Conservation (phyloP, 2,797 vertebrate species). For the Onychomys leucogaster region DNA sequence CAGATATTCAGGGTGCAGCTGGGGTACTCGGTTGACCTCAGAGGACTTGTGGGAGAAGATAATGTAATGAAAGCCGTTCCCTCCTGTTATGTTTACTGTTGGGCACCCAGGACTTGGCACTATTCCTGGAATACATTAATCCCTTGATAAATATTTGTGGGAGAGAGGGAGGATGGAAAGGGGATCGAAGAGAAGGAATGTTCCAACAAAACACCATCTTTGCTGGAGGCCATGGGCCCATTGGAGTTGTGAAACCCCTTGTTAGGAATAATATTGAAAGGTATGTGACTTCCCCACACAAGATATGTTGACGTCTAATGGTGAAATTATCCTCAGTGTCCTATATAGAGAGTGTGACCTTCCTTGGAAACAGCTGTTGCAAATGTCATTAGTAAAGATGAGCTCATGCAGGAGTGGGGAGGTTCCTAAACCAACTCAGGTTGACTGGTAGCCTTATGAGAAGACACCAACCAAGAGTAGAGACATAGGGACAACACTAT, state of each 20-base stretch:
- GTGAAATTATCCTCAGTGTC: too few relatives aligned
- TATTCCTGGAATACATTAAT: slow-evolving; percentile 59
- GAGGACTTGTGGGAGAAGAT: background rate
- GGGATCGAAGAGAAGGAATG: background rate
- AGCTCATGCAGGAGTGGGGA: background rate
- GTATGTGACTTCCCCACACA: background rate
- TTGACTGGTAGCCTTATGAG: background rate
- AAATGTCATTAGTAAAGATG: background rate
- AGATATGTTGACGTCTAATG: too few relatives aligned
- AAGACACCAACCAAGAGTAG: background rate
- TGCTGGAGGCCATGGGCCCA: accelerated
- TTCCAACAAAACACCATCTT: background rate
- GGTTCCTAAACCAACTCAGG: background rate
- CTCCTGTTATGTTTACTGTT: slow-evolving; percentile 50
- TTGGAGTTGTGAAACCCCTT: background rate
- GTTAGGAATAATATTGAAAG: background rate
- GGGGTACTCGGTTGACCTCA: background rate
- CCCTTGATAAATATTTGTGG: slow-evolving; percentile 66
- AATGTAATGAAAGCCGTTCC: background rate
- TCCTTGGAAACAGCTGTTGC: background rate
- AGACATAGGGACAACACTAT: background rate
- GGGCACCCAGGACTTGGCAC: slow-evolving; percentile 64
- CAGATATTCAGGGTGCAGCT: background rate
- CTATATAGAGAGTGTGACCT: background rate
- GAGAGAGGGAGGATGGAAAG: background rate